A percentile compares a stretch with the other conserved stretches of the same genome.
These are phyloP conservation scores for Heteronetta atricapilla DNA, from an alignment of 2,113 vertebrate species.

Conservation along the genomic window DNA sequence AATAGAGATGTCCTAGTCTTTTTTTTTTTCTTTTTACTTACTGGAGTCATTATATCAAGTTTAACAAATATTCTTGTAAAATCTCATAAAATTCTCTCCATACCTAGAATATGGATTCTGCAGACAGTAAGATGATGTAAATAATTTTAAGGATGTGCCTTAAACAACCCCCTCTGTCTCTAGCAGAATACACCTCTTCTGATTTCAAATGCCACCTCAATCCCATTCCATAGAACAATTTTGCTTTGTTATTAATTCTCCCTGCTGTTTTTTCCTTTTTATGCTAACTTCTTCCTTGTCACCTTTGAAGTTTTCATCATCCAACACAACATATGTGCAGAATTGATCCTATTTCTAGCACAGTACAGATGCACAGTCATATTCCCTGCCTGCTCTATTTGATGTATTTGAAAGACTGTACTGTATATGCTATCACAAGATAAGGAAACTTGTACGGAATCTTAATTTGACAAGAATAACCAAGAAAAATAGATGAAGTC, in stretches of 20 bases:
- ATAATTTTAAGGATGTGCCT: neutral
- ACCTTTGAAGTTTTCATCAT: neutral
- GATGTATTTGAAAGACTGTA: neutral
- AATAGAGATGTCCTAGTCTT: neutral
- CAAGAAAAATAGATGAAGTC: neutral
- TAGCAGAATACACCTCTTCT: neutral
- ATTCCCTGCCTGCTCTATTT: neutral
- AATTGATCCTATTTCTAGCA: neutral
- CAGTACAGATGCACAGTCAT: neutral
- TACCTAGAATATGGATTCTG: neutral
- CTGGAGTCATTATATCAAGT: neutral
- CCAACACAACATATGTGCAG: neutral
- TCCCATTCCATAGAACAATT: neutral
- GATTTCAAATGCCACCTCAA: neutral
- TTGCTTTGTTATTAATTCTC: neutral
- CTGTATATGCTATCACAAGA: neutral
- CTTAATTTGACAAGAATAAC: neutral
- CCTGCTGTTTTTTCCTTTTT: neutral
- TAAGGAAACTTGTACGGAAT: neutral
- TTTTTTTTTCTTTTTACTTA: neutral
- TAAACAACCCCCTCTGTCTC: neutral
- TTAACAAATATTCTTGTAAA: neutral
- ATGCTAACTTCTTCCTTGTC: neutral
- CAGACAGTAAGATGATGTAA: neutral
- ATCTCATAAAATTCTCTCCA: neutral